These are phyloP conservation scores for Crocodylus rhombifer DNA, from an alignment of 2,797 vertebrate genomes.

Conservation along the genomic window DNA sequence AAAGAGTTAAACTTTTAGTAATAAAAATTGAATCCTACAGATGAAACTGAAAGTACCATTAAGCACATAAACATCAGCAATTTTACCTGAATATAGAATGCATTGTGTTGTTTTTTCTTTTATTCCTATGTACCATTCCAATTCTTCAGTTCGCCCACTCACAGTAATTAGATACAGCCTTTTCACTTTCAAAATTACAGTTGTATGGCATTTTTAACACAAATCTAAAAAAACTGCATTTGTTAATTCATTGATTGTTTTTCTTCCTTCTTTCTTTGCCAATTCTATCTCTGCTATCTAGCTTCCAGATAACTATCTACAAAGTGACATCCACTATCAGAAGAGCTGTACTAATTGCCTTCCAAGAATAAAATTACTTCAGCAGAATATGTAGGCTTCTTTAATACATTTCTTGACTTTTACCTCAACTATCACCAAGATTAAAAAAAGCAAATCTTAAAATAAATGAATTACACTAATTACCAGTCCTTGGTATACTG, in stretches of 20 bases:
- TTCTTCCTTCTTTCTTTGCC: not conserved
- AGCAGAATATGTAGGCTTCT: not conserved
- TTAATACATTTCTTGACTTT: not conserved
- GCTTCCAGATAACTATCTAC: not conserved
- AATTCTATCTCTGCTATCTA: not conserved
- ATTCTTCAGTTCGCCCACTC: slow-evolving; percentile 40
- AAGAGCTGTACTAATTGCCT: not conserved
- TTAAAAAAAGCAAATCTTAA: not conserved
- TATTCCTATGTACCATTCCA: not conserved
- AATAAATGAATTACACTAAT: slow-evolving; percentile 29
- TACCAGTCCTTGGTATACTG: not conserved
- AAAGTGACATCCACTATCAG: not conserved
- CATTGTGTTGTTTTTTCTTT: not conserved
- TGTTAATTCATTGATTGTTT: not conserved
- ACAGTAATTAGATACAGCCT: slow-evolving; percentile 30
- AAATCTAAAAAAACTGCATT: not conserved
- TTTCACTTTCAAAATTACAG: slow-evolving; percentile 24
- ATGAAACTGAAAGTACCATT: slow-evolving; percentile 21
- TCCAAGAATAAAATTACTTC: slow-evolving; percentile 2
- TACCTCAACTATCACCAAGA: not conserved
- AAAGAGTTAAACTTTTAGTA: slow-evolving; percentile 33
- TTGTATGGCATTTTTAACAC: not conserved
- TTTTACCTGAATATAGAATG: slow-evolving; percentile 33
- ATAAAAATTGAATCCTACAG: slow-evolving; percentile 13
- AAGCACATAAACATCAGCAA: slow-evolving; percentile 29